Evolutionary conservation across 2,113 vertebrate species (phyloP).

Genomic region (Ancistrus triradiatus): DNA sequence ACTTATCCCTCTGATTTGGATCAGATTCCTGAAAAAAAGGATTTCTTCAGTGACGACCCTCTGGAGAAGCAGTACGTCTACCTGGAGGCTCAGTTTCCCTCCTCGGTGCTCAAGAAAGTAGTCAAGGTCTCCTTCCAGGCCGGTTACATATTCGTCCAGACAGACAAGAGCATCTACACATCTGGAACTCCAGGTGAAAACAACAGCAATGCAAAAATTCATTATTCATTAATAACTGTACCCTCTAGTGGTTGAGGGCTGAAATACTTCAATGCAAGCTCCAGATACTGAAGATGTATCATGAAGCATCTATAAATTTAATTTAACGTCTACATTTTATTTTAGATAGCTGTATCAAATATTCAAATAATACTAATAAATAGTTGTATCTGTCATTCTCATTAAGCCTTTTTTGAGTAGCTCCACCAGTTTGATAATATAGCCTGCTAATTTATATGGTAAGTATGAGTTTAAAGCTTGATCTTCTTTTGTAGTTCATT

Average conservation of each 20-base stretch:
- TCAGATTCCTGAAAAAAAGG: constrained; percentile 31
- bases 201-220: no score
- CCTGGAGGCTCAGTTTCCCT: constrained; percentile 33
- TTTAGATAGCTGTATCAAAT: background rate
- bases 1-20: background rate
- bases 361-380: no score
- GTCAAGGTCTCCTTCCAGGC: constrained; percentile 44
- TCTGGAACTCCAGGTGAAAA: constrained; percentile 21
- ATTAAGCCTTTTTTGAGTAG: no score
- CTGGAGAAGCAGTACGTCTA: constrained; percentile 39
- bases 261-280: no score
- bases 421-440: no score
- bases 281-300: no score
- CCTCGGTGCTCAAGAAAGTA: constrained; percentile 27
- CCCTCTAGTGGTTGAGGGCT: background rate
- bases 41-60: constrained; percentile 8
- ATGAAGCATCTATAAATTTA: no score
- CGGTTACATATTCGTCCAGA: constrained; percentile 48
- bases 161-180: constrained; percentile 48
- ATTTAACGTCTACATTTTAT: background rate
- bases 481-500: constrained; percentile 13
- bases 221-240: no score
- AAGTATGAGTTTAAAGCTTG: background rate
- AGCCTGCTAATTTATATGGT: no score
- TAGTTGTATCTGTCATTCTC: no score